Base-by-base conservation (phyloP, 2,888 invertebrate genomes). In the Notodonta ziczac region DNA sequence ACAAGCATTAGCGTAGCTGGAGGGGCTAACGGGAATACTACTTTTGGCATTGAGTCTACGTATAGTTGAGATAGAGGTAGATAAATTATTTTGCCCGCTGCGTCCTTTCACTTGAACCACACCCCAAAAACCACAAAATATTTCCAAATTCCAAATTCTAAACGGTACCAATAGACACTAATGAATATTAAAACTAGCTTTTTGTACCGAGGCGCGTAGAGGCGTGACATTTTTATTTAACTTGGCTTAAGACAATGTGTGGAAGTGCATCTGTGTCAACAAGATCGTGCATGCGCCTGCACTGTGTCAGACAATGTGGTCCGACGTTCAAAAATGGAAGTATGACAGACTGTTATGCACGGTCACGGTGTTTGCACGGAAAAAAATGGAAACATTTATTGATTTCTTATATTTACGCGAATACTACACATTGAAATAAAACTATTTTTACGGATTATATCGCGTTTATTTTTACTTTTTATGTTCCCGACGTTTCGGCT, bases 161-260 rank as follows among this genome's bases (percentile, higher is more conserved):
- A 83, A 87, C 83, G 82, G 77, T 74, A 66, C 62, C 59, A 63
- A 70, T 73, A 77, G 24, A 70, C 70, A 64, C 72, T 78, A 73
- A 81, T 85, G 85, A 86, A 87, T 89, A 87, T 85, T 82, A 74
- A 84, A 80, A 64, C 59, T 39, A 12, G 50, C n/a, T 61, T 69
- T 24, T 74, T 76, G 74, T 78, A 44, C 63, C 52, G 59, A 66
- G 24, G 65, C 66, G 52, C 67, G 63, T 77, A 70, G 63, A 60
- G 70, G 69, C 84, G 82, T 82, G 82, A 86, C 84, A 83, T 83
- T 84, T 83, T 84, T 87, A 86, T 88, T 89, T 87, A 82, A 83
- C 78, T 81, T 77, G 64, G 78, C 76, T 74, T 68, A 73, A 67
- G 69, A 81, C 81, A 82, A 81, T 76, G 74, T 66, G 64, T 65